Base-by-base conservation (phyloP, 2,797 vertebrate genomes). In the Dendrocincla tyrannina region DNA sequence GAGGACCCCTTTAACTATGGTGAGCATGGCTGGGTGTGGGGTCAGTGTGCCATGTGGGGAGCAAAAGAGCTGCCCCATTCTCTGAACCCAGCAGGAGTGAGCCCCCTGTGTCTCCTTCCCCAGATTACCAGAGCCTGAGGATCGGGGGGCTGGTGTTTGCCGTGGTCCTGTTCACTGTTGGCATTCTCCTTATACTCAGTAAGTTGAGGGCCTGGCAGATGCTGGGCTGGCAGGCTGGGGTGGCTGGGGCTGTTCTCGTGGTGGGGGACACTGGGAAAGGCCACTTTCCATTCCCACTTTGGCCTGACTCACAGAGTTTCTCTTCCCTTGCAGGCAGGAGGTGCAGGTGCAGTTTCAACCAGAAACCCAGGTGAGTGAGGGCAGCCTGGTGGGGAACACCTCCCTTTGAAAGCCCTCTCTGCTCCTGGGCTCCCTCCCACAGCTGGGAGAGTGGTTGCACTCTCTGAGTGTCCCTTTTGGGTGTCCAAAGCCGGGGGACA, bases 171-270 rank as follows among this genome's bases (percentile, higher is more conserved):
- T 99, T 99, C 97, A 98, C 98, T 0, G 97, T 99, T 13, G 99
- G 99, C 56, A 99, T 99, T 64, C 98, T 99, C 33, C 98, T 99
- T 30, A 99, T 99, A 84, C 98, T 99, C 80, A 99, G 99, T 99
- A 96, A 99, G 99, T 94, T 19, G 50, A 52, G 77, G 39, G 5
- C 5, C 3, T 3, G 58, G 10, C 0, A 2, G 28, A 3, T 5
- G 27, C 23, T 33, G 62, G 80, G 77, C 5, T 10, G 30, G 25
- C 18, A 23, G 53, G 37, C 41, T 13, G 17, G 59, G 49, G 12
- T 20, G 18, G 46, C 5, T 30, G 25, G 62, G 59, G 37, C 52
- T 2, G 5, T 20, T 37, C 78, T 18, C 0, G 0, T 10, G 6
- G 12, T 9, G 52, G 49, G 46, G 9, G 5, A 25, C 25, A 2